phyloP scores from a whole-genome alignment of 2,797 vertebrate species.

The Pantherophis alleghaniensis region DNA sequence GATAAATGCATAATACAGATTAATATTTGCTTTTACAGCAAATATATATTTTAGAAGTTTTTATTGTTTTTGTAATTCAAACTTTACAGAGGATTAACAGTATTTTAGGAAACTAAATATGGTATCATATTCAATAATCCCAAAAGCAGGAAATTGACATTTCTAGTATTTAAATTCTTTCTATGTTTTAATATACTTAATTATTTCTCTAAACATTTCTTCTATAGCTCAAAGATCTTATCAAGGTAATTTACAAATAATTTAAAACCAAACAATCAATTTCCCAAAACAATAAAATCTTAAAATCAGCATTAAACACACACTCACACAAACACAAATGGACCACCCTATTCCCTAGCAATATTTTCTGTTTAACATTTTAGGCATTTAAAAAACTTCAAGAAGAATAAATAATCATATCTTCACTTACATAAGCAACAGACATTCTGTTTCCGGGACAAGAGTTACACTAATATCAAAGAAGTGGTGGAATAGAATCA shows the following conservation, averaged over 20 bases:
- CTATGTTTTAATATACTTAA: neutral
- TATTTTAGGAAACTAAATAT: neutral
- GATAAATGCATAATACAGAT: neutral
- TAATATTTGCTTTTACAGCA: neutral
- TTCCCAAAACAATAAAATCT: neutral
- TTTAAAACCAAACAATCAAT: neutral
- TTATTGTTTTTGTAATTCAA: neutral
- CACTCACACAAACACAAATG: neutral
- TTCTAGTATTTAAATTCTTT: neutral
- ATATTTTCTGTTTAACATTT: neutral
- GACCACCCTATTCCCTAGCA: neutral
- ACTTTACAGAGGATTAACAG: neutral
- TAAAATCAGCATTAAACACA: neutral
- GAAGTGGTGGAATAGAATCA: no score
- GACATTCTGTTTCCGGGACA: neutral
- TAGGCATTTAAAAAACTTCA: neutral
- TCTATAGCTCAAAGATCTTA: neutral
- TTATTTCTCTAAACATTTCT: neutral
- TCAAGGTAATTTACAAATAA: neutral
- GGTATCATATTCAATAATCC: neutral
- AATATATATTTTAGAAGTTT: neutral
- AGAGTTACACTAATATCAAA: neutral
- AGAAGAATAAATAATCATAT: neutral
- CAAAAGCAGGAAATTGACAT: neutral
- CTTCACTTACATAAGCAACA: neutral